Evolutionary conservation across 2,113 vertebrate genomes (phyloP).

Genomic region (Laticauda laticaudata): DNA sequence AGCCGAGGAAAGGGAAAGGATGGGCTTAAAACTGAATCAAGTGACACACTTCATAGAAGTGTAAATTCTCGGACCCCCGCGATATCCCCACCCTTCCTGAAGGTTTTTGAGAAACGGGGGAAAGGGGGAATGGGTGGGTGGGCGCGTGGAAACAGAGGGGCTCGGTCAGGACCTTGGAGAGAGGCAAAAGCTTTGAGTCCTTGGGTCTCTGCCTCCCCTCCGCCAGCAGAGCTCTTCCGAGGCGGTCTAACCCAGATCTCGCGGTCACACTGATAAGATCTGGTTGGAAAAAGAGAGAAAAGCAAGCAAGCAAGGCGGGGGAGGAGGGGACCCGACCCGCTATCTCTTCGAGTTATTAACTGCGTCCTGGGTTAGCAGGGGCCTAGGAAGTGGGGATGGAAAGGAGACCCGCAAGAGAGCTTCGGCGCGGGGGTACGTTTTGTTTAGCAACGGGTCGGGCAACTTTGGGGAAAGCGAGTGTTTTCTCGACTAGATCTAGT

Average conservation of each 20-base stretch:
- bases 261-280: constrained; percentile 48
- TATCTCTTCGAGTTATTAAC: constrained; percentile 58
- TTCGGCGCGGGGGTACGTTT: constrained; percentile 77
- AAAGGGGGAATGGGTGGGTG: background rate
- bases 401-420: constrained; percentile 72
- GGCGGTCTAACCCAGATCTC: constrained; percentile 56
- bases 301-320: background rate
- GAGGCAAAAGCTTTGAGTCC: constrained; percentile 70
- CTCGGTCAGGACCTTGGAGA: constrained; percentile 92
- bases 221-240: constrained; percentile 56
- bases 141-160: constrained; percentile 9
- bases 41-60: constrained; percentile 80
- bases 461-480: constrained; percentile 98
- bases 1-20: constrained; percentile 78
- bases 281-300: constrained; percentile 48
- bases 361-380: constrained; percentile 60
- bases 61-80: constrained; percentile 63
- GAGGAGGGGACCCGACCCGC: background rate
- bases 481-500: constrained; percentile 88
- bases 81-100: constrained; percentile 57
- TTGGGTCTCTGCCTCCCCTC: constrained; percentile 43
- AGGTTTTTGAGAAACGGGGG: constrained; percentile 29
- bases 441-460: constrained; percentile 71
- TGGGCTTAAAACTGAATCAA: constrained; percentile 80
- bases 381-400: constrained; percentile 68